Conservation (phyloP, 2,113 vertebrate genomes). For the Nesoenas mayeri region DNA sequence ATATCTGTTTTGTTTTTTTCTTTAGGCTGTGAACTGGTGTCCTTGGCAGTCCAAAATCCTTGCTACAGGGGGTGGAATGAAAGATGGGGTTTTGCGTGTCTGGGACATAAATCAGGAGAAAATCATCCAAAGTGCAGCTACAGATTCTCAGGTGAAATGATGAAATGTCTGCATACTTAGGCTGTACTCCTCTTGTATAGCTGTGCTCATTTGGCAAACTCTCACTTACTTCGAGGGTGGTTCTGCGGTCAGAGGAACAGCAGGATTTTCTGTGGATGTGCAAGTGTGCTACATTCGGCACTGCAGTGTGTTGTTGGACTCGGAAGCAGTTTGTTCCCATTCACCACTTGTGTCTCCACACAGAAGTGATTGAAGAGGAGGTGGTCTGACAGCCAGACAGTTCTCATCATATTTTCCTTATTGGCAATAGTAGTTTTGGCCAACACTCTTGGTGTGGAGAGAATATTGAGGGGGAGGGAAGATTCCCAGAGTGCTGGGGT, state of each 20-base stretch:
- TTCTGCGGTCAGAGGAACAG: background rate
- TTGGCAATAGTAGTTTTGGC: background rate
- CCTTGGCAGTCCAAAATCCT: constrained; percentile 78
- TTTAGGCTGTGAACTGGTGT: constrained; percentile 80
- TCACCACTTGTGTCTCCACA: background rate
- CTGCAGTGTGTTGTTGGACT: background rate
- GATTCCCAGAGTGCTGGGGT: background rate
- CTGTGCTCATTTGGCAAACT: background rate
- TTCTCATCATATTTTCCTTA: background rate
- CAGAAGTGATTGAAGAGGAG: background rate
- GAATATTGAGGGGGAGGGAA: background rate
- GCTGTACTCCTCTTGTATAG: background rate
- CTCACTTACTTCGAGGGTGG: background rate
- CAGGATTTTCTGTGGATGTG: background rate
- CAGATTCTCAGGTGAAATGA: constrained; percentile 80
- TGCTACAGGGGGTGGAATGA: constrained; percentile 79
- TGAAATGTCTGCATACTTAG: constrained; percentile 2
- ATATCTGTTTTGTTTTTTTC: background rate
- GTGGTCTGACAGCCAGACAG: background rate
- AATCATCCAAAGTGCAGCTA: constrained; percentile 65
- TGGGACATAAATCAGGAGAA: constrained; percentile 74
- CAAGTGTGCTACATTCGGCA: background rate
- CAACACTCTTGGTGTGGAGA: background rate
- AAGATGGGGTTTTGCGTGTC: constrained; percentile 77
- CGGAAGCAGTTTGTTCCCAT: background rate